Base-by-base conservation (phyloP, 2,113 vertebrate genomes). In the Mola mola region DNA sequence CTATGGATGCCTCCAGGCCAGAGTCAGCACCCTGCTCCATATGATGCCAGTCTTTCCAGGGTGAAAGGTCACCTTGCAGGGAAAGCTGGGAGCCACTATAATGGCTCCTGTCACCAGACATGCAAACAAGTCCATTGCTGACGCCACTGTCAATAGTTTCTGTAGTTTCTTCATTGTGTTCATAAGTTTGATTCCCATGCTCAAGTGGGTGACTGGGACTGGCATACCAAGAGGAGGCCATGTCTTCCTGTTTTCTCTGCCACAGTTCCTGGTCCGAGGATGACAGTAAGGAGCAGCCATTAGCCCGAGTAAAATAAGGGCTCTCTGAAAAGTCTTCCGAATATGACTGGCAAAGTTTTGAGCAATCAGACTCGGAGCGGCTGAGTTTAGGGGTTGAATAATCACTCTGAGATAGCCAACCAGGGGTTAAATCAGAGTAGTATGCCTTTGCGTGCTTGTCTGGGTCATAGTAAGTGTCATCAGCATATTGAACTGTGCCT, bases 311-410 rank as follows among this genome's bases (percentile, higher is more conserved):
- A 62, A 97, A 97, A 81, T 93, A 95, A 33, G 96, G 96, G 66
- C 93, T 97, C 82, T 98, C 96, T 37, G 95, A 95, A 88, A 99
- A 98, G 72, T 99, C 96, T 61, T 98, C 96, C 3, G 96, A 96
- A 77, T 97, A 98, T 46, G 96, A 98, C 47, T 96, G 97, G 78
- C 96, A 99, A 61, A 99, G 82, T 87, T 96, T 99, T 77, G 95
- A 98, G 86, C 97, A 99, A 85, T 99, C 96, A 1, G 97, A 98
- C 65, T 98, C 97, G 13, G 97, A 99, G 33, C 90, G 97, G 73
- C 97, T 99, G 47, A 98, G 94, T 91, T 98, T 98, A 44, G 94
- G 89, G 0, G 94, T 93, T 33, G 94, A 93, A 87, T 96, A 96
- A 63, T 98, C 96, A 73, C 93, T 96, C 85, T 98, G 96, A 20